Conservation (phyloP, 2,113 vertebrate species). For the Ailuropoda melanoleuca region DNA sequence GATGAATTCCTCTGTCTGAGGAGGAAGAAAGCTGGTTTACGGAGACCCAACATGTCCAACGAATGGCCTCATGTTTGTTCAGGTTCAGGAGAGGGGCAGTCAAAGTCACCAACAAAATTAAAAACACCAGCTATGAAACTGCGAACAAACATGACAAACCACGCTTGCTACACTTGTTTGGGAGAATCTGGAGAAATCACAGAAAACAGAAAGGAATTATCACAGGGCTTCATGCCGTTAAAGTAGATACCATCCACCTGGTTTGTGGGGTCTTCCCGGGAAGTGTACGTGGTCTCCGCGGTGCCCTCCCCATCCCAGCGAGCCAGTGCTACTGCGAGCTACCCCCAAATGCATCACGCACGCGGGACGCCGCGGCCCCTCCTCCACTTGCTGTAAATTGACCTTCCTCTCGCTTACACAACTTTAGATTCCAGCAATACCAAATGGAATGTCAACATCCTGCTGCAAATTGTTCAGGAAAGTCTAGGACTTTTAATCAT, state of each 20-base stretch:
- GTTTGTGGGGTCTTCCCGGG: too few species aligned
- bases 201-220: rapidly evolving
- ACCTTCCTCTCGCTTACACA: neutral
- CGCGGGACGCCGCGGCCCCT: rapidly evolving
- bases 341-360: rapidly evolving
- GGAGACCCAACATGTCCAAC: neutral
- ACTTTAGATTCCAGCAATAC: neutral
- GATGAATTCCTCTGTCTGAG: neutral
- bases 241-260: rapidly evolving
- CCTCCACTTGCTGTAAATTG: neutral
- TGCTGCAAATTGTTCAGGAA: constrained; percentile 44
- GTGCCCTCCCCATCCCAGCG: rapidly evolving
- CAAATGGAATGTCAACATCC: constrained; percentile 34
- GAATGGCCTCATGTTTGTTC: neutral
- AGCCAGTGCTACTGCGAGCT: rapidly evolving
- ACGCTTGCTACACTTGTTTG: rapidly evolving
- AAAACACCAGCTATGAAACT: neutral
- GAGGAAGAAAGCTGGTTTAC: rapidly evolving
- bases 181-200: rapidly evolving
- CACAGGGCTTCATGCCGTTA: rapidly evolving
- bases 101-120: neutral
- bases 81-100: neutral
- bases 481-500: constrained; percentile 74
- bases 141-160: rapidly evolving
- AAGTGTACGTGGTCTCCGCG: rapidly evolving